These are phyloP conservation scores for Crocuta crocuta DNA, from an alignment of 2,113 vertebrate genomes.

Conservation along the genomic window DNA sequence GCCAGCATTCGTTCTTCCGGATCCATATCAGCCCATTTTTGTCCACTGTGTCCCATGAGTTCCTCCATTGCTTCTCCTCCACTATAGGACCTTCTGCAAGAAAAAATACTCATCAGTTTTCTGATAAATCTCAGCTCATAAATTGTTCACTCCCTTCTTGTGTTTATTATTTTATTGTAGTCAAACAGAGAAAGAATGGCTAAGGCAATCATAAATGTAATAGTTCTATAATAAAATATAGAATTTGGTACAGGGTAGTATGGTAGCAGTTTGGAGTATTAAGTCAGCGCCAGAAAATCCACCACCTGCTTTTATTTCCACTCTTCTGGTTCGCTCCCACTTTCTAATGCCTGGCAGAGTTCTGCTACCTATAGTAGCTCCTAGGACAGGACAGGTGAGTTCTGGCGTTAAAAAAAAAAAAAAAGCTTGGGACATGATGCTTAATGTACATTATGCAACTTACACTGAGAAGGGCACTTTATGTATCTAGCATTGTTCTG, in stretches of 20 bases:
- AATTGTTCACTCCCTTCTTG: not conserved
- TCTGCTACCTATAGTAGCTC: conserved; percentile 44
- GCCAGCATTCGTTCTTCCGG: conserved; percentile 68
- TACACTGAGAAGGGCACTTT: not conserved
- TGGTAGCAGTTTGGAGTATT: not conserved
- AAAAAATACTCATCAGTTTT: conserved; percentile 60
- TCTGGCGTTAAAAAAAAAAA: not conserved
- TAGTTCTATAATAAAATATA: not conserved
- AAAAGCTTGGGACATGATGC: not conserved
- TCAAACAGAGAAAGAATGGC: not conserved
- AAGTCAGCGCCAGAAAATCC: not conserved
- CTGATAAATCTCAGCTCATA: not conserved
- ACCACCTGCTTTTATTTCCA: not conserved
- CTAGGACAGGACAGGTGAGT: not conserved
- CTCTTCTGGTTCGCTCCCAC: not conserved
- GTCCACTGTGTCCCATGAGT: not conserved
- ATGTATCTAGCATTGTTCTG: not conserved
- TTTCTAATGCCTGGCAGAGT: conserved; percentile 10
- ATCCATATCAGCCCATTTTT: conserved; percentile 48
- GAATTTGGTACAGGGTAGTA: not conserved
- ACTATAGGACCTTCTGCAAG: conserved; percentile 72
- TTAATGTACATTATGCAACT: not conserved
- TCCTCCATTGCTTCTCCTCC: conserved; percentile 72
- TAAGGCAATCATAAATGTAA: conserved; percentile 26
- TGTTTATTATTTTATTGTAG: not conserved